Base-by-base conservation (phyloP, 2,888 invertebrate species). In the Sinohyriopsis cumingii region DNA sequence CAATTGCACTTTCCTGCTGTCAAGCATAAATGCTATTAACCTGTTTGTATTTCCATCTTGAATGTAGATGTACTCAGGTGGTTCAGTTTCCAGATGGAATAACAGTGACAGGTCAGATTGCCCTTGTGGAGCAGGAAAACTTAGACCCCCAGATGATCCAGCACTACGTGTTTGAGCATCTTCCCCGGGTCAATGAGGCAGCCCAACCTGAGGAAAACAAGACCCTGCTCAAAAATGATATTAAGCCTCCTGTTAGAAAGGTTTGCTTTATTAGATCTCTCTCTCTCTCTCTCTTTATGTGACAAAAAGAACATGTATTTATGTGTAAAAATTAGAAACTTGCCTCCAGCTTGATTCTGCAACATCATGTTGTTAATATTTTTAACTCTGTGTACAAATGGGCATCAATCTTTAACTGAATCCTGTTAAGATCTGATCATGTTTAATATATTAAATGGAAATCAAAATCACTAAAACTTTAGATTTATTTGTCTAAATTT, bases 161-260 rank as follows among this genome's bases (percentile, higher is more conserved):
- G 63, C 78, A 80, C 69, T 72, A 74, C 66, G 80, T 82, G 22
- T 75, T 80, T 65, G 82, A 82, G 63, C 78, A 79, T 60, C 68
- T 82, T 5, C 76, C 77, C 5, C 59, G 63, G 24, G 70, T 71
- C 6, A 77, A 74, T 22, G 70, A 71, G 25, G 22, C 55, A 20
- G 60, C 66, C 25, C 54, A 55, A 45, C 67, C 66, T 24, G 20
- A 62, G n/a, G 75, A 75, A 33, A 73, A 73, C 12, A 73, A 76
- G 61, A 76, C 73, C 53, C 76, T 73, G 63, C 76, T 71, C 65
- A 69, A 19, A 68, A 71, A 12, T 28, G 75, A 80, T 33, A 79
- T 82, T 24, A 82, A 81, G 59, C 84, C 86, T 33, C 86, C 86
- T 45, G 83, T 87, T 55, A 86, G 86, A 62, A 87, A 87, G 80